A percentile compares a stretch with the other conserved stretches of the same genome.
phyloP scores from a whole-genome alignment of 2,113 vertebrate species.

The Onychorhynchus coronatus region DNA sequence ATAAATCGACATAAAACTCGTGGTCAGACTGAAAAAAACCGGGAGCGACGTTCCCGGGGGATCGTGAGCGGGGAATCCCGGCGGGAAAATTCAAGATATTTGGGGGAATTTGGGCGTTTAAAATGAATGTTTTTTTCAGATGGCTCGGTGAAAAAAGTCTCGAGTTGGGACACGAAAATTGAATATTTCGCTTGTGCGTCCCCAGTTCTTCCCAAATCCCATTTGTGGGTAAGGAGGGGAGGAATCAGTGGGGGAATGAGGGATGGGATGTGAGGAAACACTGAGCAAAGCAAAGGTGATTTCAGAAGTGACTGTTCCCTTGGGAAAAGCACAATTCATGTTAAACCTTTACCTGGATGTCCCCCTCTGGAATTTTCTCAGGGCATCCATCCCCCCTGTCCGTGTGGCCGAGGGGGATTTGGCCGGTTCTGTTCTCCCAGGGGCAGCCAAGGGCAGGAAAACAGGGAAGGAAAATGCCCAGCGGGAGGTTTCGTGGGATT shows the following conservation, averaged over 20 bases:
- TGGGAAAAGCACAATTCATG: neutral
- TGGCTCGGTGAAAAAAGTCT: neutral
- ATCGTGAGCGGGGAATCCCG: fast-evolving
- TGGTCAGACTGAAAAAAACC: fast-evolving
- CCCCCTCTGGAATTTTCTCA: neutral
- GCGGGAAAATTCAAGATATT: neutral
- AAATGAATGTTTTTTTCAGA: neutral
- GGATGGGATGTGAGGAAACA: fast-evolving
- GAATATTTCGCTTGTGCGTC: neutral
- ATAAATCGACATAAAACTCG: neutral
- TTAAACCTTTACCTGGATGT: neutral
- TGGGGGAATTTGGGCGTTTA: neutral
- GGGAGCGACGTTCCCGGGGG: fast-evolving
- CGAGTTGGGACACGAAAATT: fast-evolving
- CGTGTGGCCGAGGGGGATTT: neutral
- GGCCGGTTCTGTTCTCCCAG: neutral
- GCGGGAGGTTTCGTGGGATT: fast-evolving
- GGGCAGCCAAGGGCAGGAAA: neutral
- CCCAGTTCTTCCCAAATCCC: neutral
- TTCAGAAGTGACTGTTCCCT: neutral
- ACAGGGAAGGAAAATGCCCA: neutral
- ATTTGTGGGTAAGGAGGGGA: neutral
- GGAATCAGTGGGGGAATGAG: fast-evolving
- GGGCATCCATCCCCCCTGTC: neutral
- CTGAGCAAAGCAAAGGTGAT: fast-evolving